Percentiles rank a stretch among this genome's conserved stretches.
Conservation (phyloP, 2,113 vertebrate genomes). For the Gobius niger region DNA sequence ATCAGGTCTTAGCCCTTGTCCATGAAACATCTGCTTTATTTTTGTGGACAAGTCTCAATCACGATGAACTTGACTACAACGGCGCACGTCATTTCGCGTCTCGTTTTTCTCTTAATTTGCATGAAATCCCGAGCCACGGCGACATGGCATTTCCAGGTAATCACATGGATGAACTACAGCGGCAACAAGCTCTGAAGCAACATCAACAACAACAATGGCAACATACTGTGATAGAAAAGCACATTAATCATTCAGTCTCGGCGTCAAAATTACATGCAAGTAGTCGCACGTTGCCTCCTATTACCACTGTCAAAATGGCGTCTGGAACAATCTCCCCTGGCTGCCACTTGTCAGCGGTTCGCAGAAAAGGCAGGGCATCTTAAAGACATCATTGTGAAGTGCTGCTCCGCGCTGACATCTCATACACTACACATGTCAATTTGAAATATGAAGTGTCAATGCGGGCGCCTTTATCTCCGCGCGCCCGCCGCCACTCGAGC, state of each 20-base stretch:
- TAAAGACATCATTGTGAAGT: slow-evolving; percentile 25
- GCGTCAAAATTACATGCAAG: slow-evolving; percentile 25
- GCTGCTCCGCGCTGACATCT: slow-evolving; percentile 27
- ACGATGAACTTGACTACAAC: not conserved
- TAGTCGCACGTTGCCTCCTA: slow-evolving; percentile 26
- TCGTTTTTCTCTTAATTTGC: not conserved
- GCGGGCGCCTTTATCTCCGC: slow-evolving; percentile 7
- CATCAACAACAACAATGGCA: not conserved
- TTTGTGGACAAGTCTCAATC: too few species aligned
- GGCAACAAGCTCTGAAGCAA: slow-evolving; percentile 2
- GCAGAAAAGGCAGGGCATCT: slow-evolving; percentile 23
- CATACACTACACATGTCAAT: slow-evolving; percentile 24
- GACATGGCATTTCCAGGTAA: not conserved
- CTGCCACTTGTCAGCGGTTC: slow-evolving; percentile 37
- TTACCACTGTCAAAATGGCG: slow-evolving; percentile 24
- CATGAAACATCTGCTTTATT: too few species aligned
- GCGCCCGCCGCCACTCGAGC: slow-evolving; percentile 3
- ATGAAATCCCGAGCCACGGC: not conserved
- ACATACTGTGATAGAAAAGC: slow-evolving; percentile 4
- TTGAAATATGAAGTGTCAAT: slow-evolving; percentile 37
- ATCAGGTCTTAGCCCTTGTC: too few species aligned
- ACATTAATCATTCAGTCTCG: slow-evolving; percentile 14
- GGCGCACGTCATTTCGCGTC: not conserved
- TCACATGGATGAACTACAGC: not conserved
- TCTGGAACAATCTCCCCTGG: slow-evolving; percentile 35